phyloP scores from a whole-genome alignment of 2,888 invertebrate species.

The Prosopocoilus inquinatus region DNA sequence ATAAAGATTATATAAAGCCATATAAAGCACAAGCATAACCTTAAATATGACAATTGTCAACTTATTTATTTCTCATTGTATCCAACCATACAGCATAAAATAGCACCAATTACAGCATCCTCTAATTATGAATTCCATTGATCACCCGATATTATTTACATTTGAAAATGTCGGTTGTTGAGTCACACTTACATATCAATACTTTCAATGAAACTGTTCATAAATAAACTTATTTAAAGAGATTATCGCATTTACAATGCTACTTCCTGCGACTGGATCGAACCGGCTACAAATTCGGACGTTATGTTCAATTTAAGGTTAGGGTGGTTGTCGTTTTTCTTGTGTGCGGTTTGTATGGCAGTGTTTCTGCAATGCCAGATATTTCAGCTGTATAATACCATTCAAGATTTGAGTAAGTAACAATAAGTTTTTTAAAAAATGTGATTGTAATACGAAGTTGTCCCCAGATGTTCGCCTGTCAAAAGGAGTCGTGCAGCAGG shows the following conservation, averaged over 20 bases:
- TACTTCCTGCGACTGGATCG: neutral
- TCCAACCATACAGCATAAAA: too few species aligned
- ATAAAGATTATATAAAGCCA: too few species aligned
- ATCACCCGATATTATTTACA: too few species aligned
- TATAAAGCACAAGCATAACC: too few species aligned
- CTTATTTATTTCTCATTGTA: too few species aligned
- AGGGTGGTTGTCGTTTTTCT: slow-evolving; percentile 28
- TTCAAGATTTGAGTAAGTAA: slow-evolving; percentile 27
- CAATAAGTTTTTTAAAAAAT: neutral
- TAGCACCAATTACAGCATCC: too few species aligned
- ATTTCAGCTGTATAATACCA: slow-evolving; percentile 27
- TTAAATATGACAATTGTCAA: too few species aligned
- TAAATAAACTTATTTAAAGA: neutral
- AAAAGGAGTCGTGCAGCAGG: slow-evolving; percentile 17
- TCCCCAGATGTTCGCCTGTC: neutral
- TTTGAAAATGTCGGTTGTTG: too few species aligned
- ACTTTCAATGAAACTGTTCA: neutral
- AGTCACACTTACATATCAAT: too few species aligned
- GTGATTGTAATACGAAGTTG: neutral
- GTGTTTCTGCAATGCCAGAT: slow-evolving; percentile 30
- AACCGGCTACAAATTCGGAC: neutral
- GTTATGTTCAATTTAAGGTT: slow-evolving; percentile 32
- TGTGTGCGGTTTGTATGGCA: slow-evolving; percentile 25
- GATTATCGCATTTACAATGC: neutral
- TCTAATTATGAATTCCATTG: too few species aligned